phyloP scores from a whole-genome alignment of 2,797 vertebrate genomes.

The Urocyon cinereoargenteus region DNA sequence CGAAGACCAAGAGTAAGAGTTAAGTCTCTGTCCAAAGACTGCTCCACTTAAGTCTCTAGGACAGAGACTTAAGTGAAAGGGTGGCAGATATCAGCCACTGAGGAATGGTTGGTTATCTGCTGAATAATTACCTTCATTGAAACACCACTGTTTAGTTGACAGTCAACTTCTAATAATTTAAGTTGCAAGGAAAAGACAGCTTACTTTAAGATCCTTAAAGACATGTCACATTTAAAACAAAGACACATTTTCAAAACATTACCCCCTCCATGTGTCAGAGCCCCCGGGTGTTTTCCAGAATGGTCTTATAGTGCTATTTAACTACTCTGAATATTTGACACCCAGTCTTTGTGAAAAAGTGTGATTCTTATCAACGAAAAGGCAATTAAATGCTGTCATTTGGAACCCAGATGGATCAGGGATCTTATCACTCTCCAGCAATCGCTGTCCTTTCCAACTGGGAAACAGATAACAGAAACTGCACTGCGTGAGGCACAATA shows the following conservation, averaged over 20 bases:
- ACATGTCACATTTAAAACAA: background rate
- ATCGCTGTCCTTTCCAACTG: constrained; percentile 33
- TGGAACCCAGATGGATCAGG: background rate
- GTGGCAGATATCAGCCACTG: constrained; percentile 10
- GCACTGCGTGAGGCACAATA: constrained; percentile 76
- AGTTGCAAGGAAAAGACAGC: constrained; percentile 31
- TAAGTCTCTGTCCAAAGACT: constrained; percentile 3
- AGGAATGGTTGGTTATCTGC: background rate
- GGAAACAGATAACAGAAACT: constrained; percentile 69
- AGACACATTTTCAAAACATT: background rate
- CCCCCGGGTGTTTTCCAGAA: background rate
- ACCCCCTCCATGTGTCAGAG: background rate
- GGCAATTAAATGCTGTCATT: constrained; percentile 61
- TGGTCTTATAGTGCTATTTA: constrained; percentile 59
- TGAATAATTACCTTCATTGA: constrained; percentile 38
- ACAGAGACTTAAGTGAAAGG: constrained; percentile 57
- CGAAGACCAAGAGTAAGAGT: background rate
- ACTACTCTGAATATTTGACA: constrained; percentile 39
- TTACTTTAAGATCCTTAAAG: constrained; percentile 39
- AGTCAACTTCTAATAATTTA: background rate
- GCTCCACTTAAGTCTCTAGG: background rate
- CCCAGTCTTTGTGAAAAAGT: constrained; percentile 50
- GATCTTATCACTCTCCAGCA: background rate
- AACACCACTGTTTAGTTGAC: background rate
- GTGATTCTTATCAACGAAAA: constrained; percentile 61